These are phyloP conservation scores for Frankliniella fusca DNA, from an alignment of 2,888 invertebrate genomes.

Conservation along the genomic window DNA sequence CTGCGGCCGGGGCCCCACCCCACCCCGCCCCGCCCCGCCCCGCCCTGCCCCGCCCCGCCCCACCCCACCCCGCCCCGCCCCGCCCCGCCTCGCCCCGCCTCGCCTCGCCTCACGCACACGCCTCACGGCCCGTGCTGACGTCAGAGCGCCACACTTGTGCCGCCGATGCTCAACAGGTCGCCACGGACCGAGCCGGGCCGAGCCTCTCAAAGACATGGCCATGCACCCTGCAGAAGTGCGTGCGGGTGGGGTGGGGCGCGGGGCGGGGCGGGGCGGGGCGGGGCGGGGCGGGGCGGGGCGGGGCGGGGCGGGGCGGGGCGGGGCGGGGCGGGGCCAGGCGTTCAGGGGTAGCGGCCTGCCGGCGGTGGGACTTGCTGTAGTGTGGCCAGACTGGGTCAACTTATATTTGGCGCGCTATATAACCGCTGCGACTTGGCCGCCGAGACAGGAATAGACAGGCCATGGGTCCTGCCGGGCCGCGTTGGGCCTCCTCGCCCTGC, in stretches of 20 bases:
- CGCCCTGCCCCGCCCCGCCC: neutral
- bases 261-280: neutral
- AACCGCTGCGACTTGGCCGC: neutral
- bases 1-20: neutral
- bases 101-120: neutral
- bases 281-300: neutral
- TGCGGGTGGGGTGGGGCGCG: neutral
- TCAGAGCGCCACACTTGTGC: neutral
- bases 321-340: neutral
- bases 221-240: neutral
- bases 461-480: neutral
- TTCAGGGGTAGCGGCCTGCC: neutral
- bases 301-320: neutral
- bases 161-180: neutral
- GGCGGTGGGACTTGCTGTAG: neutral
- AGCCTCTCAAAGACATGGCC: neutral
- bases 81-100: no score
- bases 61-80: neutral
- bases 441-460: constrained; percentile 9
- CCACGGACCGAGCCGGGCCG: neutral
- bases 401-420: constrained; percentile 26
- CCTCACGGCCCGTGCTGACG: neutral
- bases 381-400: constrained; percentile 18
- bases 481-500: neutral
- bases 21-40: neutral